Base-by-base conservation (phyloP, 1,140 invertebrate species). In the Saccostrea glomerata region DNA sequence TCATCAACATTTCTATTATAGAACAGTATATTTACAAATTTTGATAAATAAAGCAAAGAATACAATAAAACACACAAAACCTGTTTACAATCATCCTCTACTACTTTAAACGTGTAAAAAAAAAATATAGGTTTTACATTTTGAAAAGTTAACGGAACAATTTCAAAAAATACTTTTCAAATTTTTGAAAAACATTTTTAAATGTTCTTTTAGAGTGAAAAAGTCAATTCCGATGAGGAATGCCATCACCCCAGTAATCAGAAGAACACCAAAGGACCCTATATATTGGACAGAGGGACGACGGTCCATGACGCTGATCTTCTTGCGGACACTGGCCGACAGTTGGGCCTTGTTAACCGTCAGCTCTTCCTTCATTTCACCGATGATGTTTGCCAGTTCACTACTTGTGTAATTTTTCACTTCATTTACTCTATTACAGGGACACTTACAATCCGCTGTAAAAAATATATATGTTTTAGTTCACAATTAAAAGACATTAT, bases 91-190 rank as follows among this genome's bases (percentile, higher is more conserved):
- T 36, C 11, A 66, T 0, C 60, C 17, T 23, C 17, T 66, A 20
- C 17, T 3, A 20, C 17, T 66, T 17, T 66, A 20, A 66, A 9
- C 47, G 5, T 2, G 47, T 47, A 47, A 47, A 9, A 6, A 47
- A 47, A 9, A 6, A 7, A 47, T 47, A 9, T 47, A 47, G 6
- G 47, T 47, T 47, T 47, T 7, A 47, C 5, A 47, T 47, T 47
- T 9, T 6, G 47, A 47, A 6, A 7, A 47, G 6, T 47, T 47
- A 47, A 47, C 47, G 9, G 6, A 63, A 20, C 15, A 63, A 63
- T 20, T 7, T 20, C 70, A 77, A 77, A 77, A 73, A 25, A 77
- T 13, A 77, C 70, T 77, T 77, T 36, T 77, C 15, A 77, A 25
- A 77, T 77, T 77, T 30, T 25, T 30, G 30, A 77, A 36, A 36